Evolutionary conservation across 2,888 invertebrate species (phyloP).

Genomic region (Drosophila barbarae): DNA sequence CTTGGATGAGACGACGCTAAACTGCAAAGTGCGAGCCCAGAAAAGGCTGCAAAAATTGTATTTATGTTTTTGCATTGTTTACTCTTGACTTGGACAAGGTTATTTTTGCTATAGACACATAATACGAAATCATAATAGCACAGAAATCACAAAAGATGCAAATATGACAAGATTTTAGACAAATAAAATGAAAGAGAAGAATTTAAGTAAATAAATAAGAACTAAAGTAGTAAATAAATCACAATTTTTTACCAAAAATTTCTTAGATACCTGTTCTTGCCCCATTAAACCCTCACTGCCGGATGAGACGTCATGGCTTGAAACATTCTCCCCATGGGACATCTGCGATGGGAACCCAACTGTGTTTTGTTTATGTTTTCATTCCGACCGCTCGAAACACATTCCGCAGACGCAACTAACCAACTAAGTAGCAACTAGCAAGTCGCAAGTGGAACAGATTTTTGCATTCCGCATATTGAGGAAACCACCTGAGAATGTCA

Average conservation of each 20-base stretch:
- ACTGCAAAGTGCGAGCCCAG: constrained; percentile 33
- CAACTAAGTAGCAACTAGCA: constrained; percentile 19
- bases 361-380: constrained; percentile 42
- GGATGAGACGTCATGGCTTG: neutral
- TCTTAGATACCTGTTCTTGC: neutral
- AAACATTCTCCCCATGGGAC: constrained; percentile 8
- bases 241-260: neutral
- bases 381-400: constrained; percentile 20
- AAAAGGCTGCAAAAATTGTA: constrained; percentile 2
- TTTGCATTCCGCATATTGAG: constrained; percentile 42
- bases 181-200: neutral
- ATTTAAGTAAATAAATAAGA: neutral
- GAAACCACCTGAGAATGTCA: constrained; percentile 69
- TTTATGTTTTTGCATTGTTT: constrained; percentile 30
- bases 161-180: constrained; percentile 1
- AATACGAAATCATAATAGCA: neutral
- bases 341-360: constrained; percentile 27
- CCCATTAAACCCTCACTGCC: neutral
- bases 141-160: neutral
- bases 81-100: constrained; percentile 29
- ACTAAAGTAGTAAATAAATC: neutral
- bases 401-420: constrained; percentile 22
- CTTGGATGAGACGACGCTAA: constrained; percentile 18
- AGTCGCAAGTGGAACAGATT: constrained; percentile 61
- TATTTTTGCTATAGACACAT: neutral